Evolutionary conservation across 2,113 vertebrate genomes (phyloP), one percentile per base, ranked within the genome.

Genomic region (Scopus umbretta): DNA sequence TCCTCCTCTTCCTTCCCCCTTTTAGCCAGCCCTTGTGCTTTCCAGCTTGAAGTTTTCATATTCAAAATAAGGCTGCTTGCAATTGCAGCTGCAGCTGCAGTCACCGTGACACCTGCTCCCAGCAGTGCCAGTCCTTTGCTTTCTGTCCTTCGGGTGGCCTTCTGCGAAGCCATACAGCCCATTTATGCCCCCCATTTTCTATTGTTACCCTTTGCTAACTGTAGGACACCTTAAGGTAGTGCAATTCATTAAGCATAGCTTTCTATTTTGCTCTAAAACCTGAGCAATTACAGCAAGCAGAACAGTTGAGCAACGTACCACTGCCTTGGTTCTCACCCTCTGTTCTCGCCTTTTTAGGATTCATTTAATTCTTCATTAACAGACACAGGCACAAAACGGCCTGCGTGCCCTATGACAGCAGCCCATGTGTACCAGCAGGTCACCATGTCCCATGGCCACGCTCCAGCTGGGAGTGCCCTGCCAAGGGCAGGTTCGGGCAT

Each of bases 1-100:
- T 91, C 78, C 73, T 90, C 58, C 76, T 86, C 93, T 93, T 96
- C 82, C 92, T 93, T 87, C 73, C 80, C 78, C 40, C 68, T 96
- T 86, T 86, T 79, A 63, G 19, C 50, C 30, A 68, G 22, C 49
- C 34, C 32, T 72, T 84, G 55, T 74, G 42, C 42, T 86, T 96
- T 90, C 58, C 80, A 79, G 76, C 50, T 88, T 66, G 74, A 93
- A 56, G 42, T 95, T 86, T 92, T 91, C 76, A 70, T 93, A 89
- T 91, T 94, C 96, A 97, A 94, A 93, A 70, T 50, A 78, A 83
- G 80, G 43, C n/a, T 45, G 42, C 50, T 62, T 91, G 58, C 88
- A 72, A 29, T 86, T 20, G 16, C 42, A 95, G 70, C 81, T 91
- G 59, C 88, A 92, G 11, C 80, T 87, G 66, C 74, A 56, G 81